Evolutionary conservation across 1,140 invertebrate genomes (phyloP).

Genomic region (Yoshiicerus persimilis): DNA sequence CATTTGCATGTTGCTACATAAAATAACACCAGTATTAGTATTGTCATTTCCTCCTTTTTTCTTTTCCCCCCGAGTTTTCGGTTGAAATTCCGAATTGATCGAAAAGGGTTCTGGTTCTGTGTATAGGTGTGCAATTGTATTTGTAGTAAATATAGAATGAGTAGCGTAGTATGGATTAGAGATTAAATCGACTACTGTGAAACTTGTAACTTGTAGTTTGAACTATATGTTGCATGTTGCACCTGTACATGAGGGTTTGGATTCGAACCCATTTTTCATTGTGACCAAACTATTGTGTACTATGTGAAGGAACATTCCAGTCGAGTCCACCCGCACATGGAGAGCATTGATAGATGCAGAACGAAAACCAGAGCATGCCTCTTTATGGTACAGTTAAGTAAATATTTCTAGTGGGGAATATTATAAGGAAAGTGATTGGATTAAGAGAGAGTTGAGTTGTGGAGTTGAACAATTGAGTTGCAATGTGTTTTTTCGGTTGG

Average conservation of each 20-base stretch:
- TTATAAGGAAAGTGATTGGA: too few relatives aligned
- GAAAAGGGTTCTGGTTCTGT: neutral
- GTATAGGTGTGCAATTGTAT: too few relatives aligned
- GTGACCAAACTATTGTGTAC: neutral
- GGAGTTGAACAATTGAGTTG: neutral
- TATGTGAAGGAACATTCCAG: too few relatives aligned
- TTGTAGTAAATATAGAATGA: neutral
- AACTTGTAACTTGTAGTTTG: neutral
- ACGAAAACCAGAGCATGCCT: neutral
- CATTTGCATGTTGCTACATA: neutral
- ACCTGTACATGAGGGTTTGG: neutral
- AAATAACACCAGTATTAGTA: neutral
- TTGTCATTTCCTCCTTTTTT: neutral
- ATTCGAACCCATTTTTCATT: neutral
- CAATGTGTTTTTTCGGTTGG: neutral
- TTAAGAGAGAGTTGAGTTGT: too few relatives aligned
- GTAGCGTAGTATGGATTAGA: neutral
- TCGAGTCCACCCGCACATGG: neutral
- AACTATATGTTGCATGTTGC: neutral
- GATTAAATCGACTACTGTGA: neutral
- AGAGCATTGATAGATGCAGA: too few relatives aligned
- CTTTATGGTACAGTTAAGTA: too few relatives aligned
- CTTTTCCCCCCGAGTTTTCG: neutral
- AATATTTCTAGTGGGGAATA: too few relatives aligned
- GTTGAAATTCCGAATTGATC: neutral